Percentiles rank a stretch among this genome's conserved stretches.
Conservation (phyloP, 2,113 vertebrate species). For the Taurulus bubalis region DNA sequence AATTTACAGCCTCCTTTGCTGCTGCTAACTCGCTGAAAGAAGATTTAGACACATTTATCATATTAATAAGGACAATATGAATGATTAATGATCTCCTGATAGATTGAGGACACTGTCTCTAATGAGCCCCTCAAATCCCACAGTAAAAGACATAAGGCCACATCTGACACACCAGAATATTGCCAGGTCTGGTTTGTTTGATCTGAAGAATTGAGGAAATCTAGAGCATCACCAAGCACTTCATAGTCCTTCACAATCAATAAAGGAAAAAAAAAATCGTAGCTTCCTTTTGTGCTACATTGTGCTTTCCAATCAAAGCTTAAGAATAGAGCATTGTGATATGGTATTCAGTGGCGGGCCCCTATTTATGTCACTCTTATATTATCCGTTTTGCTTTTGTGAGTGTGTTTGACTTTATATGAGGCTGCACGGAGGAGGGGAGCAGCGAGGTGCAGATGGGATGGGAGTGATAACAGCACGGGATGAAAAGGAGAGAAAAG, state of each 20-base stretch:
- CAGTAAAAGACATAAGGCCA: conserved; percentile 34
- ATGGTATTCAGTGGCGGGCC: conserved; percentile 24
- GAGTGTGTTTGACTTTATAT: conserved; percentile 42
- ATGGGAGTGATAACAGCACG: conserved; percentile 69
- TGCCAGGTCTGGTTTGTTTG: conserved; percentile 45
- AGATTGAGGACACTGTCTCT: conserved; percentile 49
- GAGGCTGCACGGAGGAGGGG: conserved; percentile 37
- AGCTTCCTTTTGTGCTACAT: conserved; percentile 18
- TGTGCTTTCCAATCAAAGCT: conserved; percentile 38
- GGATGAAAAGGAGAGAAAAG: conserved; percentile 67
- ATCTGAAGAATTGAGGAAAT: conserved; percentile 52
- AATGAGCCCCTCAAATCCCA: conserved; percentile 54
- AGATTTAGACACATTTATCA: conserved; percentile 68
- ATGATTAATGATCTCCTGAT: conserved; percentile 71
- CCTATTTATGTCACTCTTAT: conserved; percentile 65
- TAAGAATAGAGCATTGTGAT: conserved; percentile 49
- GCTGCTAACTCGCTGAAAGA: conserved; percentile 45
- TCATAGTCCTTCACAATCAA: conserved; percentile 53
- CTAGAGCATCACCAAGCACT: conserved; percentile 11
- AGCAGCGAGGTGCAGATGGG: conserved; percentile 71
- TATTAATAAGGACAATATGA: conserved; percentile 69
- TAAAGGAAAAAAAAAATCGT: background rate
- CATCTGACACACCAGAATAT: conserved; percentile 38
- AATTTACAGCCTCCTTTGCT: conserved; percentile 55
- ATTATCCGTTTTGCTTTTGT: conserved; percentile 58